A percentile compares a stretch with the other conserved stretches of the same genome.
phyloP scores from a whole-genome alignment of 2,113 vertebrate genomes.

The Helogale parvula region DNA sequence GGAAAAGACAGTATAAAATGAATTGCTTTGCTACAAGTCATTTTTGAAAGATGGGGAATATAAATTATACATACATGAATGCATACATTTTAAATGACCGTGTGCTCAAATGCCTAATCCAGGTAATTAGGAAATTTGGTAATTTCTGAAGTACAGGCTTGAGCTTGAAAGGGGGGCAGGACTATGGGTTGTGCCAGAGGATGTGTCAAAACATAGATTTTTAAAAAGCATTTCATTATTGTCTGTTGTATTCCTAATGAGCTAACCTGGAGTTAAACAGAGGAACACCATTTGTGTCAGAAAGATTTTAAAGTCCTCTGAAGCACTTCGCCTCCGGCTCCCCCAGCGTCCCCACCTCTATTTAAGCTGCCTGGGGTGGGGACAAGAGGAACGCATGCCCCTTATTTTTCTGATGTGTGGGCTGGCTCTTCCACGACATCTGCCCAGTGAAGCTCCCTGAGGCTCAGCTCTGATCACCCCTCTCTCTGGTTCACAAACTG shows the following conservation, averaged over 20 bases:
- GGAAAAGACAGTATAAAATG: slow-evolving; percentile 13
- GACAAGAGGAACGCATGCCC: neutral
- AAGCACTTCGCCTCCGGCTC: neutral
- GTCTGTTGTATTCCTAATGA: neutral
- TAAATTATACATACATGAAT: neutral
- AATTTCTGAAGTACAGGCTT: neutral
- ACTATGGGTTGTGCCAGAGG: neutral
- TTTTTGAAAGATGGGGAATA: neutral
- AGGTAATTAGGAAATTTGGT: neutral
- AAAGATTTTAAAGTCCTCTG: neutral
- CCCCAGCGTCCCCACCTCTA: neutral
- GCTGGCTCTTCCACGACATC: neutral
- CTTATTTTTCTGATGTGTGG: neutral
- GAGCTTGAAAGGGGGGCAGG: neutral
- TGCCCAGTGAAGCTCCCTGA: neutral
- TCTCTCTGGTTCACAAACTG: neutral
- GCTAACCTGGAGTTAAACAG: neutral
- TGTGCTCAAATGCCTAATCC: neutral
- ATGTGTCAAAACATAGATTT: neutral
- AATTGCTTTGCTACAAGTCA: slow-evolving; percentile 22
- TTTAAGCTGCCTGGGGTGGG: neutral
- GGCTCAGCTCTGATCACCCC: neutral
- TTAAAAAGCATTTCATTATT: neutral
- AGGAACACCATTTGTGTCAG: neutral
- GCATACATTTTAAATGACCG: slow-evolving; percentile 31